Evolutionary conservation across 2,113 vertebrate species (phyloP), one percentile per base, ranked within the genome.

Genomic region (Chrysemys picta): DNA sequence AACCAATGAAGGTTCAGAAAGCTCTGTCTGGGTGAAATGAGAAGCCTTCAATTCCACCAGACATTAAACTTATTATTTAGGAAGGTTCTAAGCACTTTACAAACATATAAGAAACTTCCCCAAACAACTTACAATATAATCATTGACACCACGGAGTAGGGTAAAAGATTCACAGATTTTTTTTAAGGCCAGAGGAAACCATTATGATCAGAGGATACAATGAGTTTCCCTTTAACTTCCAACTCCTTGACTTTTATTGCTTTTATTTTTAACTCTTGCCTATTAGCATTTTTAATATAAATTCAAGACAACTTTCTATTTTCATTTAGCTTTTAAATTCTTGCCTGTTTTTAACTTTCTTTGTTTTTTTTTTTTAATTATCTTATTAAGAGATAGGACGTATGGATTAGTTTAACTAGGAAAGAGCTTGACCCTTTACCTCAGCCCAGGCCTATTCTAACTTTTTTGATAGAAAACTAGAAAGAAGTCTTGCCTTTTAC

Each of bases 401-500:
- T 47, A 50, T 72, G 50, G 8, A 4, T 88, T 94, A 25, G n/a
- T 75, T 75, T 42, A 75, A 75, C n/a, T 72, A 38, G 16, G 69
- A 38, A 72, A 72, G 69, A 72, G 8, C 35, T 19, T 72, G 69
- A 72, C 62, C 56, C 59, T 65, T 35, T 35, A 4, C 31, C 62
- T 65, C n/a, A 42, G 19, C n/a, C 21, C 38, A 45, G 24, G 22
- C 38, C n/a, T 75, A 42, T 75, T 65, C 24, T 75, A 42, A 75
- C n/a, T 21, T 38, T 75, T 75, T 75, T 42, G 72, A 75, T 12
- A 42, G 38, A 38, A 75, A 31, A 29, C 13, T 49, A 81, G 47
- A 9, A 91, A 85, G 56, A 54, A 75, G 19, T 75, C 54, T 52
- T 81, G 75, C 85, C 59, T 85, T 76, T 88, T 54, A 85, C 47